Base-by-base conservation (phyloP, 2,113 vertebrate genomes). In the Coracopsis vasa region DNA sequence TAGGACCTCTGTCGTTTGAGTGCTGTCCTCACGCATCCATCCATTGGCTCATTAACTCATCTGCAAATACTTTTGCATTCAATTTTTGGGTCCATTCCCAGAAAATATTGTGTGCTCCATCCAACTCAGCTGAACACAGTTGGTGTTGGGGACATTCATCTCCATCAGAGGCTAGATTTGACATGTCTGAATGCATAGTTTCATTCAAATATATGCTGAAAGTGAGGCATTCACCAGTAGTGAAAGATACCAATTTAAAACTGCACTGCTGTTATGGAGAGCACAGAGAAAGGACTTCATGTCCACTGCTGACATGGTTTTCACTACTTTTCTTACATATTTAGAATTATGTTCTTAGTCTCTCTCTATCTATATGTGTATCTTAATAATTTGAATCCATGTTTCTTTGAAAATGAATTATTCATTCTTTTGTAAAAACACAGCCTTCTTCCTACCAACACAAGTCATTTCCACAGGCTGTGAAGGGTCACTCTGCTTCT, bases 361-460 rank as follows among this genome's bases (percentile, higher is more conserved):
- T 35, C 1, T 62, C 2, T 62, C 1, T 66, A 1, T 35, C 2
- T 17, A 2, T 51, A 8, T 16, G 21, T 69, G 28, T 16, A 29
- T 39, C 8, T 69, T 85, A 78, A 20, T 73, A 44, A 75, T 51
- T 73, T 45, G 45, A 84, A 50, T 48, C 54, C 33, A 15, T 23
- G 11, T 56, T 80, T 78, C 37, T 79, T 74, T 60, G 14, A 28
- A 71, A 67, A 83, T 58, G 8, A 2, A 12, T 45, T 80, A 33
- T 75, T 79, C 24, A 19, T 81, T 31, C 9, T 90, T 64, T 53
- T 80, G 39, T 70, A 16, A 70, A 91, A 62, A 9, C 29, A 45
- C 16, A 60, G 12, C 8, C 24, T 61, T 33, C 31, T 47, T 87
- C 35, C 33, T 74, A 29, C 37, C 33, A 73, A 11, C 7, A 7